Evolutionary conservation across 2,888 invertebrate genomes (phyloP), one percentile per base, ranked within the genome.

Genomic region (Orthosia gracilis): DNA sequence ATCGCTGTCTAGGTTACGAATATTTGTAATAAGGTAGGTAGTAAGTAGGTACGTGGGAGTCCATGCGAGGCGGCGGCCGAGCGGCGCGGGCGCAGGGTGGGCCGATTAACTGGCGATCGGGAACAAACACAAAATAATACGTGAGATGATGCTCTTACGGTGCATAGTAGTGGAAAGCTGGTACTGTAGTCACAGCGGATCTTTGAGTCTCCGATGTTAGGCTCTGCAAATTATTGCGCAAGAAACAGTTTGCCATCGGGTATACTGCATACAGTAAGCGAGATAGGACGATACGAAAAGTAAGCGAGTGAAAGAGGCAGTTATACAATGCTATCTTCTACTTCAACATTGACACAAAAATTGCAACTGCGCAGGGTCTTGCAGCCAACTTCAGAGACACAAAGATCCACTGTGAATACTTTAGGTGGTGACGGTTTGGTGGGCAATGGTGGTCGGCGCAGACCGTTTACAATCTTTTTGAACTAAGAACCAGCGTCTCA

Each of bases 71-170:
- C 81, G 73, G 75, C 77, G 77, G 72, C 76, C 76, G 62, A 54
- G 66, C 84, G 84, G 26, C 86, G 83, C 69, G 68, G 71, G 78
- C 85, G 83, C 78, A 78, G 78, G 81, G 71, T 74, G 81, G 85
- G 82, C 54, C 85, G 82, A 82, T 85, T 89, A 89, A 83, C 89
- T 88, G 89, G 70, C 64, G 80, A 83, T 80, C 86, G 84, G 85
- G 88, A 80, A 89, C 82, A 88, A 84, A 87, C 83, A 86, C 78
- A 87, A 84, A 87, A 80, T 57, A 75, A 75, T 78, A 71, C 54
- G 78, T 87, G 80, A 87, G 78, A 78, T 80, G 75, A 76, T 76
- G 18, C 65, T 47, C 59, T 68, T 54, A 62, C 11, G 66, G 45
- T 69, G 21, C 61, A 45, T 21, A 26, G 17, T 55, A 7, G 15